These are phyloP conservation scores for Sturmia bella DNA, from an alignment of 2,888 invertebrate species.

Conservation along the genomic window DNA sequence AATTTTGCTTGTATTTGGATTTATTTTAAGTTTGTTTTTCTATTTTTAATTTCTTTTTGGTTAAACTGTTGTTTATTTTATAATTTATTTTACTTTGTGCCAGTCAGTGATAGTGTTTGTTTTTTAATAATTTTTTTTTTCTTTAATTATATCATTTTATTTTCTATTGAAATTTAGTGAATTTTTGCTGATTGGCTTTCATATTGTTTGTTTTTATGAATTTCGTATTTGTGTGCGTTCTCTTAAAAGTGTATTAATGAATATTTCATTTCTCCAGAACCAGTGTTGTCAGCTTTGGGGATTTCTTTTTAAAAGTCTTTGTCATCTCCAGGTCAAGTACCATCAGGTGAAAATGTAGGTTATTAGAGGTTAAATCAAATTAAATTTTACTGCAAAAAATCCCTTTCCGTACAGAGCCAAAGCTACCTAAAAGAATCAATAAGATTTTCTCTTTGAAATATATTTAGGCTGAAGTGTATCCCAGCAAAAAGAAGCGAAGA, in stretches of 20 bases:
- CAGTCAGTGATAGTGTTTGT: slow-evolving; percentile 60
- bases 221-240: slow-evolving; percentile 27
- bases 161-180: slow-evolving; percentile 41
- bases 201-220: slow-evolving; percentile 41
- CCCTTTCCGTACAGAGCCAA: no score
- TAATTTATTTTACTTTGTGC: slow-evolving; percentile 50
- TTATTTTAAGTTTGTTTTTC: not conserved
- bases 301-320: no score
- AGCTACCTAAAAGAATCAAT: no score
- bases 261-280: slow-evolving; percentile 10
- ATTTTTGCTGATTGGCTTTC: slow-evolving; percentile 45
- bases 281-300: no score
- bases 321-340: no score
- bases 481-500: no score
- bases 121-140: slow-evolving; percentile 30
- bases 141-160: slow-evolving; percentile 29
- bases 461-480: no score
- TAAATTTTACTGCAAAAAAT: no score
- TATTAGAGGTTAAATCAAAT: no score
- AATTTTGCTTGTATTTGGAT: not conserved
- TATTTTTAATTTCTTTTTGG: slow-evolving; percentile 23
- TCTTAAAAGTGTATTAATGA: not conserved
- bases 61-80: slow-evolving; percentile 38
- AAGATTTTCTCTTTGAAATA: no score
- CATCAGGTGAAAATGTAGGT: no score